Base-by-base conservation (phyloP, 2,888 invertebrate genomes). In the Pseudococcus jackbeardsleyi region DNA sequence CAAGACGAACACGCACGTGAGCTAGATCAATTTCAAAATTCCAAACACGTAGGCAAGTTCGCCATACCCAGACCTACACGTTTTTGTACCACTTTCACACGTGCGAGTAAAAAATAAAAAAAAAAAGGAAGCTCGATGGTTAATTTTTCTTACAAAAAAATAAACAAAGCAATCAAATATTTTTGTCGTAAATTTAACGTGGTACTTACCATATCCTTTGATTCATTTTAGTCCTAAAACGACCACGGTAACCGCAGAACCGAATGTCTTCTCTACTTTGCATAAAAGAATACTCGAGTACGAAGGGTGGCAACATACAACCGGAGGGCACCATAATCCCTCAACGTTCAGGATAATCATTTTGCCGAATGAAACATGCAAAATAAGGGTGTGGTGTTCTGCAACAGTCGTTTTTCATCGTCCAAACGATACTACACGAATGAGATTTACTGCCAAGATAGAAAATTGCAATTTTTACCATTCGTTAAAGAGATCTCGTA, bases 351-450 rank as follows among this genome's bases (percentile, higher is more conserved):
- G 39, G 46, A 86, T 86, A 59, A 86, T 64, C 68, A 64, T 86
- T 86, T 86, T 86, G 59, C 85, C 64, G 64, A 86, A 86, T 86
- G 86, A 72, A 86, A 86, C 86, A 86, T 86, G 86, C 86, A 86
- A 86, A 86, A 86, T 86, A 86, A 68, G 86, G 86, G 86, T 86
- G 86, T 86, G 86, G 86, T 86, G 46, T 72, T 86, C 42, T 85
- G 85, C 85, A 85, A 85, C 39, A 85, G 39, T 85, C 85, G 85
- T 39, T 59, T 85, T 85, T 54, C 79, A 79, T 79, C 79, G 79
- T 79, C 79, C 79, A 42, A 79, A 79, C 79, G 42, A 79, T 79
- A 79, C 79, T 42, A 79, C 79, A 79, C 79, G 79, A 79, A 42
- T 46, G 39, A 79, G 79, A 79, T 79, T 79, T 79, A 79, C 79